Evolutionary conservation across 2,797 vertebrate genomes (phyloP).

Genomic region (Vipera latastei): DNA sequence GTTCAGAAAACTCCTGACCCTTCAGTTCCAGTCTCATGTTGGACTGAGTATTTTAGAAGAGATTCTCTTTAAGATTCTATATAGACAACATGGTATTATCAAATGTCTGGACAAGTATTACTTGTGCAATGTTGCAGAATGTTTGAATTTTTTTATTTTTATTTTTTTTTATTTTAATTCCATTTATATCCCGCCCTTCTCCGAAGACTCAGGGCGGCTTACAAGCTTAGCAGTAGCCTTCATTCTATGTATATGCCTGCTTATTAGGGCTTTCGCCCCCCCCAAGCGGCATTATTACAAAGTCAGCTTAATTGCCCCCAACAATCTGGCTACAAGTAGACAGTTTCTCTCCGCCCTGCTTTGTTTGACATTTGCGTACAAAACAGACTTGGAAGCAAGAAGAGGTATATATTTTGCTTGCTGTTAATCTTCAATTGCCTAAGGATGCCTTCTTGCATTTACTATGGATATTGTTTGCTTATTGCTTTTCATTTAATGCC

Average conservation of each 20-base stretch:
- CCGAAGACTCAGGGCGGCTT: too few species aligned
- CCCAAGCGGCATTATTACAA: too few species aligned
- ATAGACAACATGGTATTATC: neutral
- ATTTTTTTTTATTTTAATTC: too few species aligned
- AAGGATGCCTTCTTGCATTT: neutral
- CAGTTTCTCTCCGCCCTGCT: neutral
- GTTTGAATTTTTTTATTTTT: too few species aligned
- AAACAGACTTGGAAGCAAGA: neutral
- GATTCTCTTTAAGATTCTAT: conserved; percentile 6
- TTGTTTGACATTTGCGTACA: conserved; percentile 20
- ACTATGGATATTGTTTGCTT: neutral
- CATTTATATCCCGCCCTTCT: too few species aligned
- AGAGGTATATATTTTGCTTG: conserved; percentile 19
- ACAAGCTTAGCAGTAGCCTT: too few species aligned
- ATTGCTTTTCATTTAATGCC: neutral
- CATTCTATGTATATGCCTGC: too few species aligned
- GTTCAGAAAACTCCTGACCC: neutral
- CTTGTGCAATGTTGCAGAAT: conserved; percentile 22
- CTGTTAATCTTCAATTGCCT: conserved; percentile 19
- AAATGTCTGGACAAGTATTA: conserved; percentile 20
- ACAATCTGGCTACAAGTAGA: conserved; percentile 39
- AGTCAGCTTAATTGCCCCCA: too few species aligned
- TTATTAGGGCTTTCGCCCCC: too few species aligned
- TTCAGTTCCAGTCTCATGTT: neutral
- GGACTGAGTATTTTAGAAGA: neutral